These are phyloP conservation scores for Planococcus citri DNA, from an alignment of 1,140 invertebrate species.

Conservation along the genomic window DNA sequence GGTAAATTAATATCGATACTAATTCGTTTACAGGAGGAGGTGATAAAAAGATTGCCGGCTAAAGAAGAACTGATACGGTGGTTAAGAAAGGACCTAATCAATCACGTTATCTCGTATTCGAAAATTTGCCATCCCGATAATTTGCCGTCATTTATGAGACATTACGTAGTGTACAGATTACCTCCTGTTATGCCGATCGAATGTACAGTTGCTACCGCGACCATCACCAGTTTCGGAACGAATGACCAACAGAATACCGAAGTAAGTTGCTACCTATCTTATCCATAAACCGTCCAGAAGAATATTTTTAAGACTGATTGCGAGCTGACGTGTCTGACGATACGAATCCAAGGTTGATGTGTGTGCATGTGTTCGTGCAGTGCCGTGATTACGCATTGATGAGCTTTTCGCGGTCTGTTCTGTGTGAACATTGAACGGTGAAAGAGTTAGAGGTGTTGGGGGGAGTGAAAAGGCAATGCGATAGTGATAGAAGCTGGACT, in stretches of 20 bases:
- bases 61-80: background rate
- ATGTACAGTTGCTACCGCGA: background rate
- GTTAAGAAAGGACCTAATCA: background rate
- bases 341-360: no score
- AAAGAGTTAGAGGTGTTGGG: no score
- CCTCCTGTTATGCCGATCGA: constrained; percentile 4
- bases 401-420: no score
- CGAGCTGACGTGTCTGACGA: no score
- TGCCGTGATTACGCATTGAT: no score
- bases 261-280: background rate
- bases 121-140: constrained; percentile 16
- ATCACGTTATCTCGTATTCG: constrained; percentile 16
- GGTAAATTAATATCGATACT: no score
- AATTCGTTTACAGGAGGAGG: background rate
- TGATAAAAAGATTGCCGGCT: background rate
- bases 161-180: constrained; percentile 12
- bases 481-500: no score
- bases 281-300: no score
- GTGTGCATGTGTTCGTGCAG: no score
- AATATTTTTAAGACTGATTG: no score
- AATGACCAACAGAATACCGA: background rate
- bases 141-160: constrained; percentile 8
- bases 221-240: background rate
- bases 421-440: no score
- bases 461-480: no score